phyloP scores from a whole-genome alignment of 2,888 invertebrate genomes.

The Drosophila kambysellisi region DNA sequence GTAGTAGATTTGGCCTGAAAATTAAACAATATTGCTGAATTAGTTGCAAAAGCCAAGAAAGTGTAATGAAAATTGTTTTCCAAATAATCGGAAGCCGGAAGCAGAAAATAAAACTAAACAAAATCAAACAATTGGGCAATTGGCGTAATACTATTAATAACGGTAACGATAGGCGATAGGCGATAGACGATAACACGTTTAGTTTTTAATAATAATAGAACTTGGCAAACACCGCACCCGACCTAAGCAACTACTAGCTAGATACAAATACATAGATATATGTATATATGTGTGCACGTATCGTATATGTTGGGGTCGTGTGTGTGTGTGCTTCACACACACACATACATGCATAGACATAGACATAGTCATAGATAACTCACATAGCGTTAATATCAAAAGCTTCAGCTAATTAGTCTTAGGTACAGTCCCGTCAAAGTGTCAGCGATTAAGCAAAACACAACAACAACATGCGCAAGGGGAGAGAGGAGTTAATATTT shows the following conservation, averaged over 20 bases:
- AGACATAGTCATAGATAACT: conserved; percentile 41
- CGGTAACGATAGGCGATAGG: conserved; percentile 32
- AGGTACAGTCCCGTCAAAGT: conserved; percentile 29
- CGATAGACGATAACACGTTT: conserved; percentile 40
- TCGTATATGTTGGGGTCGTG: conserved; percentile 35
- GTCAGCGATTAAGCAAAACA: conserved; percentile 6
- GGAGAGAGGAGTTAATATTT: conserved; percentile 34
- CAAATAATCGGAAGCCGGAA: conserved; percentile 14
- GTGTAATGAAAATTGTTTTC: conserved; percentile 52
- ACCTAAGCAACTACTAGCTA: conserved; percentile 60
- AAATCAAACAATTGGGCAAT: conserved; percentile 21
- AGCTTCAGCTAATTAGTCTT: conserved; percentile 54
- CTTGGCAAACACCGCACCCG: conserved; percentile 67
- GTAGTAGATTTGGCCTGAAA: conserved; percentile 51
- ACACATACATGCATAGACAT: conserved; percentile 40
- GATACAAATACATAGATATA: conserved; percentile 16
- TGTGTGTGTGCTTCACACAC: conserved; percentile 32
- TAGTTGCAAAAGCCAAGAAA: conserved; percentile 60
- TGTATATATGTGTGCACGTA: conserved; percentile 15
- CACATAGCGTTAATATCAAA: conserved; percentile 74
- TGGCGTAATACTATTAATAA: conserved; percentile 28
- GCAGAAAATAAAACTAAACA: conserved; percentile 15
- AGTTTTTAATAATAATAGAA: conserved; percentile 46
- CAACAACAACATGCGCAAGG: not conserved
- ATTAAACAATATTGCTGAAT: conserved; percentile 75